Percentiles rank a stretch among this genome's conserved stretches.
These are phyloP conservation scores for Todiramphus chloris DNA, from an alignment of 2,113 vertebrate species.

Conservation along the genomic window DNA sequence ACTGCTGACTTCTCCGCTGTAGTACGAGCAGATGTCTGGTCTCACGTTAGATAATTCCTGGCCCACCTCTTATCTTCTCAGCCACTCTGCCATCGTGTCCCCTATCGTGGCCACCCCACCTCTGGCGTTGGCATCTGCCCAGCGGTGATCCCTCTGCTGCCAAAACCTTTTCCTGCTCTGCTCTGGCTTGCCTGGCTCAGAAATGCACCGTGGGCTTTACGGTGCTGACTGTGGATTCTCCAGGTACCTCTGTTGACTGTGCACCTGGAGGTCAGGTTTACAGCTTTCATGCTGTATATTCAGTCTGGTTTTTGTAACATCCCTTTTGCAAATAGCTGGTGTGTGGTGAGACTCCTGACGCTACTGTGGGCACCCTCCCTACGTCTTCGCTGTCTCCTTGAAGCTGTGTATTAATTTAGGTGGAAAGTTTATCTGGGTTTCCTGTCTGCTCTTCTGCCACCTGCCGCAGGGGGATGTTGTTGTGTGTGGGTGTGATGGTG, in stretches of 20 bases:
- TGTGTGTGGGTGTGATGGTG: neutral
- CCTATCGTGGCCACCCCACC: neutral
- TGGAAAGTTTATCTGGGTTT: neutral
- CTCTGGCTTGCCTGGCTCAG: neutral
- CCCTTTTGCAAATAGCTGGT: neutral
- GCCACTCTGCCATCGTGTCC: neutral
- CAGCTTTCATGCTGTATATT: neutral
- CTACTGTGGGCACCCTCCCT: accelerated
- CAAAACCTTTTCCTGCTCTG: neutral
- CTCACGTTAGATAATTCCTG: neutral
- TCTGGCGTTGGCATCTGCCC: neutral
- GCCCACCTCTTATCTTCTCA: neutral
- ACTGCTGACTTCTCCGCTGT: neutral
- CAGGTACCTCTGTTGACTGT: neutral
- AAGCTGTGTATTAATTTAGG: neutral
- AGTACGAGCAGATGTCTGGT: neutral
- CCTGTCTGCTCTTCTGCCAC: neutral
- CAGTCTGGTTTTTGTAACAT: neutral
- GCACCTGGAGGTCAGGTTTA: accelerated
- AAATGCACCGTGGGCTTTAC: neutral
- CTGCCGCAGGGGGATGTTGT: neutral
- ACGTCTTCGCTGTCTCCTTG: neutral
- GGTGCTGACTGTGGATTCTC: neutral
- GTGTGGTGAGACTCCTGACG: neutral
- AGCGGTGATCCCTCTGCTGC: neutral